Conservation (phyloP, 2,113 vertebrate species). For the Rissa tridactyla region DNA sequence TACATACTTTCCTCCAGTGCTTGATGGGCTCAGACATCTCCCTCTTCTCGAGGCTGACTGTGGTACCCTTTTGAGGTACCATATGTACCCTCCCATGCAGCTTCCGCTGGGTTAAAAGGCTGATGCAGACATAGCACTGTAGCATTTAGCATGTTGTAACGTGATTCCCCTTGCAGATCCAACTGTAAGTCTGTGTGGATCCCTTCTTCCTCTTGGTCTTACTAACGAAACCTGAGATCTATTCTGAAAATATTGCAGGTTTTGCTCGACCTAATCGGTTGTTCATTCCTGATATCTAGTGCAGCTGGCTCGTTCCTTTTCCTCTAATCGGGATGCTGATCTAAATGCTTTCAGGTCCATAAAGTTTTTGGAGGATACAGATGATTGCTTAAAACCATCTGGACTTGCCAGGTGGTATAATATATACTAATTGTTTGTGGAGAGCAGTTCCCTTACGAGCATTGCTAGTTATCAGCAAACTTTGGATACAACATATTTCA, state of each 20-base stretch:
- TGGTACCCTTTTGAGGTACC: background rate
- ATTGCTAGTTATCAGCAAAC: background rate
- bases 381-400: background rate
- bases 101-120: background rate
- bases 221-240: background rate
- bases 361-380: background rate
- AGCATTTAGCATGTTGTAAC: background rate
- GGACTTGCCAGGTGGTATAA: background rate
- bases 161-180: background rate
- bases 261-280: background rate
- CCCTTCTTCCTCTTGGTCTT: background rate
- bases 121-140: background rate
- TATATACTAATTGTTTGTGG: background rate
- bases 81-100: background rate
- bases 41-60: background rate
- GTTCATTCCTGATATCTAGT: background rate
- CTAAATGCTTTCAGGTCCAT: background rate
- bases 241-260: background rate
- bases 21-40: background rate
- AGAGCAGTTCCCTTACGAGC: background rate
- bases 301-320: background rate
- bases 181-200: background rate
- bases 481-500: background rate
- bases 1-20: background rate
- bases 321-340: background rate